Evolutionary conservation across 2,113 vertebrate genomes (phyloP).

Genomic region (Cynoglossus semilaevis): DNA sequence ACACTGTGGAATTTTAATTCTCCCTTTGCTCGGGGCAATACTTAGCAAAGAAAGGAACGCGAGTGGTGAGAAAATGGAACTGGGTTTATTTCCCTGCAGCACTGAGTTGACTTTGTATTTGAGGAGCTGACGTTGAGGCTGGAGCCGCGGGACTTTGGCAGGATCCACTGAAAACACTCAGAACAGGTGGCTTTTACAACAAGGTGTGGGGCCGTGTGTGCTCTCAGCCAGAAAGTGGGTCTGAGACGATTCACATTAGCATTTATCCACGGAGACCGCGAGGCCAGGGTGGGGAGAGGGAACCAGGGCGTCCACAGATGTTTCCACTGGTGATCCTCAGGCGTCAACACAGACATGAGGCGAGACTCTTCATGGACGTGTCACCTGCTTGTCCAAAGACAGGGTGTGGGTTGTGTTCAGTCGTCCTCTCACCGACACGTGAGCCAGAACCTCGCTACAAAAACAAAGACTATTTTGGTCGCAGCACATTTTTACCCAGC

Average conservation of each 20-base stretch:
- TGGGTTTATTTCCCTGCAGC: conserved; percentile 45
- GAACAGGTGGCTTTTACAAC: conserved; percentile 53
- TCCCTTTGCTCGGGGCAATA: too few relatives aligned
- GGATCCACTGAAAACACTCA: conserved; percentile 33
- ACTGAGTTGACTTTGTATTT: conserved; percentile 33
- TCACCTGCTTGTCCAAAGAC: conserved; percentile 39
- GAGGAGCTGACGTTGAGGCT: conserved; percentile 35
- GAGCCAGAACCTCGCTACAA: too few relatives aligned
- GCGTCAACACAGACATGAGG: conserved; percentile 33
- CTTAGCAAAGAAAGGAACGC: too few relatives aligned
- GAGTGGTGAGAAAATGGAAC: conserved; percentile 11
- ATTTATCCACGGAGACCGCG: conserved; percentile 64
- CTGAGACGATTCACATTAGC: conserved; percentile 55
- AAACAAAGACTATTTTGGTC: background rate
- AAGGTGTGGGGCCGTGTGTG: conserved; percentile 21
- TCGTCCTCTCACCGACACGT: background rate
- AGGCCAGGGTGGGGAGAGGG: conserved; percentile 50
- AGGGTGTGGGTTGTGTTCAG: conserved; percentile 17
- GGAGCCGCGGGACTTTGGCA: conserved; percentile 42
- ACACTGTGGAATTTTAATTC: too few relatives aligned
- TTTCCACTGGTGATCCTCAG: conserved; percentile 40
- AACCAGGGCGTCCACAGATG: conserved; percentile 48
- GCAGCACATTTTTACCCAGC: background rate
- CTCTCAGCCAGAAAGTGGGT: conserved; percentile 44
- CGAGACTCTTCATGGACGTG: background rate